Percentiles rank a stretch among this genome's conserved stretches.
These are phyloP conservation scores for Lanistes nyassanus DNA, from an alignment of 1,140 invertebrate genomes.

Conservation along the genomic window DNA sequence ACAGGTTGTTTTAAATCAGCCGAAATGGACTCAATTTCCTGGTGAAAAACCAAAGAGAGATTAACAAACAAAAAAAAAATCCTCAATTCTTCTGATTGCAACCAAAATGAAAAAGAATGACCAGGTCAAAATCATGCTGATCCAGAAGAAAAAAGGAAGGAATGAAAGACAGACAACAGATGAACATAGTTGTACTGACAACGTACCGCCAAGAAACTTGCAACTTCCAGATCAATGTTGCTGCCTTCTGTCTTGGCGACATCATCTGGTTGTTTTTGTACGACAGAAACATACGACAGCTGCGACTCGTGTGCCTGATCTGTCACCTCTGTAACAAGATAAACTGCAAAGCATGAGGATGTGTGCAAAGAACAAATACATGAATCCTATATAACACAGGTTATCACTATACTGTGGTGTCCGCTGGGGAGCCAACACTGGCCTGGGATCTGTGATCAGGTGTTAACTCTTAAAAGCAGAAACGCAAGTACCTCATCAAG, in stretches of 20 bases:
- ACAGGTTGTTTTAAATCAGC: not conserved
- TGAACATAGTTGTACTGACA: not conserved
- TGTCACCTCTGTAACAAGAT: not conserved
- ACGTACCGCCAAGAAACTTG: constrained; percentile 26
- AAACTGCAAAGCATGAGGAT: not conserved
- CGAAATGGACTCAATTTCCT: constrained; percentile 20
- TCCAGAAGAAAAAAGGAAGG: not conserved
- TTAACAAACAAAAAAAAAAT: not conserved
- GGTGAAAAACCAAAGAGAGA: no score
- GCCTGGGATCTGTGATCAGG: no score
- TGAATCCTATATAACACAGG: not conserved
- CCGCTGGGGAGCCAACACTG: no score
- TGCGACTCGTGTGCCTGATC: not conserved
- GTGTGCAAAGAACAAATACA: not conserved
- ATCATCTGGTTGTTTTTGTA: no score
- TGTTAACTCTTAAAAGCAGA: no score
- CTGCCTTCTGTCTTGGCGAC: not conserved
- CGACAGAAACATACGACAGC: no score
- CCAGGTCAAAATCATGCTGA: not conserved
- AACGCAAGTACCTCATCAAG: no score
- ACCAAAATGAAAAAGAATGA: not conserved
- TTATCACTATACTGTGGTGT: no score
- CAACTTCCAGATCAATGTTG: constrained; percentile 16
- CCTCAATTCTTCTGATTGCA: not conserved
- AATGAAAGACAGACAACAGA: not conserved